phyloP scores from a whole-genome alignment of 2,888 invertebrate species.

The Aplocera efformata region DNA sequence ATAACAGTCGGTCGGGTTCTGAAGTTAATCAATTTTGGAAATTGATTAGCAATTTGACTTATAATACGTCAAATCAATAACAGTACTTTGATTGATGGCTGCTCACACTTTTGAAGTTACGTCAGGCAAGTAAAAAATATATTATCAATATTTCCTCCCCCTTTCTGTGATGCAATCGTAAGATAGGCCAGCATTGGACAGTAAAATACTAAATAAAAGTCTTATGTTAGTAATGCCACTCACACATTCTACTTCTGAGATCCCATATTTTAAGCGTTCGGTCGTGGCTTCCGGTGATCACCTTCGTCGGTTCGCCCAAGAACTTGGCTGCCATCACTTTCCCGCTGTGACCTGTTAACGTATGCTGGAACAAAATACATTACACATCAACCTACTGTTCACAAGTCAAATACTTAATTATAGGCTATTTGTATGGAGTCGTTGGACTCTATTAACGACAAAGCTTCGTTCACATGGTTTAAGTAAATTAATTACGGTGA shows the following conservation, averaged over 20 bases:
- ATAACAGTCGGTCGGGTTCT: background rate
- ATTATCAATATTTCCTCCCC: no score
- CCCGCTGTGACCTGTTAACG: constrained; percentile 96
- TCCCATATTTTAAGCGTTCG: constrained; percentile 99
- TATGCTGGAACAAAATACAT: constrained; percentile 83
- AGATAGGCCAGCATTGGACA: no score
- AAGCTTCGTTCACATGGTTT: constrained; percentile 19
- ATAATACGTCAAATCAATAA: constrained; percentile 1
- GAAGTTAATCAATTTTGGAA: constrained; percentile 7
- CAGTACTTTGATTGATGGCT: constrained; percentile 4
- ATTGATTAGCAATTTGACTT: constrained; percentile 10
- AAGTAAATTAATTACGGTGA: no score
- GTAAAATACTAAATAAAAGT: no score
- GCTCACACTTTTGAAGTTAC: background rate
- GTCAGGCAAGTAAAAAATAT: no score
- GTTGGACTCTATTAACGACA: constrained; percentile 14
- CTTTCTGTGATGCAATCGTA: no score
- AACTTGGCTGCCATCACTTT: constrained; percentile 99
- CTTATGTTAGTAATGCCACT: constrained; percentile 37
- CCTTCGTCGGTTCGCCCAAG: constrained; percentile 94
- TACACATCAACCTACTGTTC: constrained; percentile 17
- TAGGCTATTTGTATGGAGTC: constrained; percentile 18
- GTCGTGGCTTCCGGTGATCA: constrained; percentile 98
- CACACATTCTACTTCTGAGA: constrained; percentile 88
- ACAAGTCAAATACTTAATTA: constrained; percentile 18